Conservation (phyloP, 2,113 vertebrate species). For the Gallinago media region DNA sequence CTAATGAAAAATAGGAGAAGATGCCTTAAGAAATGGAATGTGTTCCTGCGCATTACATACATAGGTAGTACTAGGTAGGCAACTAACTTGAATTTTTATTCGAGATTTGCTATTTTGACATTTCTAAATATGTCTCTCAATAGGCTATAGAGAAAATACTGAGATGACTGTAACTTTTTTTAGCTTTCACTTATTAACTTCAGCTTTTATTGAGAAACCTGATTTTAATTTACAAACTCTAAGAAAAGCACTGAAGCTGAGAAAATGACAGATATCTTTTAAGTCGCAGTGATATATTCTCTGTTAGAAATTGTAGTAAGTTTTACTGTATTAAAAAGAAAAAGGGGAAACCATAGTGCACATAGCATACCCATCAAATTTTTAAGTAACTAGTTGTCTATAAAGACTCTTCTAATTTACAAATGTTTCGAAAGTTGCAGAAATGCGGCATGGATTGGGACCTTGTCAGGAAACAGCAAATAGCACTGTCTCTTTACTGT, state of each 20-base stretch:
- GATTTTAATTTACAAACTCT: background rate
- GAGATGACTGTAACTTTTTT: background rate
- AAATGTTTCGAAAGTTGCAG: background rate
- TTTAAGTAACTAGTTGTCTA: background rate
- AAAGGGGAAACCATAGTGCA: too few relatives aligned
- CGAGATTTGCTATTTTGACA: background rate
- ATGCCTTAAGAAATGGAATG: background rate
- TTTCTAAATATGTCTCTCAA: background rate
- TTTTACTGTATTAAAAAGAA: background rate
- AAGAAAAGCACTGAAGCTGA: background rate
- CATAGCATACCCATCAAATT: background rate
- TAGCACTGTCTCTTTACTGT: background rate
- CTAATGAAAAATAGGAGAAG: background rate
- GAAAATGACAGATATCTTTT: background rate
- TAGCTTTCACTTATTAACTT: background rate
- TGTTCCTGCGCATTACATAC: background rate
- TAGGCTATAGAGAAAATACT: background rate
- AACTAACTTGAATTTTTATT: background rate
- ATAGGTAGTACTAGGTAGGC: background rate
- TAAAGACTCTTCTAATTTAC: background rate
- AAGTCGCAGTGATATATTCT: background rate
- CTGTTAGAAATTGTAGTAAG: background rate
- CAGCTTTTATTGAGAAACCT: background rate
- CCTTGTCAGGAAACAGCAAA: accelerated
- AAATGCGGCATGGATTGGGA: background rate